These are phyloP conservation scores for Lynx canadensis DNA, from an alignment of 2,113 vertebrate genomes.

Conservation along the genomic window DNA sequence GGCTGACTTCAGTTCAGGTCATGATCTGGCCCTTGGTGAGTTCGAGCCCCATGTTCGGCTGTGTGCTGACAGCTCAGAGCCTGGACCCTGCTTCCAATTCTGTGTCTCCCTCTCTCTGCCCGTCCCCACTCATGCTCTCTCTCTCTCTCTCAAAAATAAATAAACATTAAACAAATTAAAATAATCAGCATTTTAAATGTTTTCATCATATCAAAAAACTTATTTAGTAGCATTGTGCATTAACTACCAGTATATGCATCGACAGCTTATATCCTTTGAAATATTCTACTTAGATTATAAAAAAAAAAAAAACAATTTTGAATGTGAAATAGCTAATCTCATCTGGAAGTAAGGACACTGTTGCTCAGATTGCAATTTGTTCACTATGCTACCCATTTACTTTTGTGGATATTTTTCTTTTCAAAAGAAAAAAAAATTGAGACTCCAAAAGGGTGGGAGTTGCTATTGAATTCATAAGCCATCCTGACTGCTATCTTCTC, in stretches of 20 bases:
- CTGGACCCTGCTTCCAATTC: too few species aligned
- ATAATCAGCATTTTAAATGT: background rate
- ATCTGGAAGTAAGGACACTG: background rate
- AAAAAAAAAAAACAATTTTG: background rate
- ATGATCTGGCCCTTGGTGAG: too few species aligned
- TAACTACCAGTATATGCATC: background rate
- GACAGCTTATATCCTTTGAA: background rate
- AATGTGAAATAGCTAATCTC: background rate
- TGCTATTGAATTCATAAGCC: background rate
- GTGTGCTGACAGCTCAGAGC: too few species aligned
- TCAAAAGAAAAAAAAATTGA: background rate
- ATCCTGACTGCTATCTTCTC: background rate
- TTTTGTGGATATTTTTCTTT: background rate
- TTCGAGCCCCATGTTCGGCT: too few species aligned
- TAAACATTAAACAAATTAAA: background rate
- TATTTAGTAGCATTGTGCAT: background rate
- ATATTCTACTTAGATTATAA: background rate
- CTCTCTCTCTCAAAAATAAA: background rate
- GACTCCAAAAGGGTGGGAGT: background rate
- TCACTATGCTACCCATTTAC: background rate
- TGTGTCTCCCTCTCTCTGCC: too few species aligned
- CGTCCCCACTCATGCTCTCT: too few species aligned
- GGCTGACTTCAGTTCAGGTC: too few species aligned
- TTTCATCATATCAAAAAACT: constrained; percentile 25
- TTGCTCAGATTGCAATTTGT: background rate